phyloP scores from a whole-genome alignment of 1,140 invertebrate species.

The Bombyx mori region DNA sequence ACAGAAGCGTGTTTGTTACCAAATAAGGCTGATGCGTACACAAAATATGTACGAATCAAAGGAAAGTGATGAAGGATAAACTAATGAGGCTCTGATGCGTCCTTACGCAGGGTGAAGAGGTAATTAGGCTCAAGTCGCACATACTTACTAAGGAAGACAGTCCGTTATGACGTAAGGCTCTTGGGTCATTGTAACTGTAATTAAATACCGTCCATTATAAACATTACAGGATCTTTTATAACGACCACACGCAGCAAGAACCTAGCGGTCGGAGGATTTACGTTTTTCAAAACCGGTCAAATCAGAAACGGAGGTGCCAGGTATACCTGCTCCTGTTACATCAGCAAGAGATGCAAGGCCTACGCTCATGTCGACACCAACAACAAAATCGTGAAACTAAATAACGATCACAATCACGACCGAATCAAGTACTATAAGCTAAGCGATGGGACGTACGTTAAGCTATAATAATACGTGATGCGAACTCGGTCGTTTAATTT shows the following conservation, averaged over 20 bases:
- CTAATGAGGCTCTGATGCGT: too few relatives aligned
- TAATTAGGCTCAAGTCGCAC: too few relatives aligned
- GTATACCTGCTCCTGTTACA: constrained; percentile 27
- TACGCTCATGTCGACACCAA: constrained; percentile 22
- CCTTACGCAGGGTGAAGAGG: too few relatives aligned
- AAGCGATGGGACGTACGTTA: constrained; percentile 18
- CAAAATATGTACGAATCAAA: too few relatives aligned
- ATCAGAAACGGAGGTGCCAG: constrained; percentile 20
- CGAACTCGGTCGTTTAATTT: too few relatives aligned
- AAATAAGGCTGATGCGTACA: too few relatives aligned
- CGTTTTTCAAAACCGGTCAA: constrained; percentile 24
- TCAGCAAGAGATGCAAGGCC: constrained; percentile 25
- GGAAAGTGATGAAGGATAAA: too few relatives aligned
- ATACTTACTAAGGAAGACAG: too few relatives aligned
- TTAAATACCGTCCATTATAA: background rate
- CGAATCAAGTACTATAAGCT: constrained; percentile 17
- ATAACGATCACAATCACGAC: constrained; percentile 24
- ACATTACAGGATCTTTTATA: constrained; percentile 35
- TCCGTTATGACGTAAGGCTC: too few relatives aligned
- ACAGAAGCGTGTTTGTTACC: too few relatives aligned
- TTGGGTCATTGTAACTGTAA: too few relatives aligned
- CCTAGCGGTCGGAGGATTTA: constrained; percentile 26
- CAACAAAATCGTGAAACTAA: constrained; percentile 12
- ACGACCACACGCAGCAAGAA: constrained; percentile 21
- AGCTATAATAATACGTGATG: constrained; percentile 3